Conservation (phyloP, 2,113 vertebrate genomes). For the Saguinus midas region DNA sequence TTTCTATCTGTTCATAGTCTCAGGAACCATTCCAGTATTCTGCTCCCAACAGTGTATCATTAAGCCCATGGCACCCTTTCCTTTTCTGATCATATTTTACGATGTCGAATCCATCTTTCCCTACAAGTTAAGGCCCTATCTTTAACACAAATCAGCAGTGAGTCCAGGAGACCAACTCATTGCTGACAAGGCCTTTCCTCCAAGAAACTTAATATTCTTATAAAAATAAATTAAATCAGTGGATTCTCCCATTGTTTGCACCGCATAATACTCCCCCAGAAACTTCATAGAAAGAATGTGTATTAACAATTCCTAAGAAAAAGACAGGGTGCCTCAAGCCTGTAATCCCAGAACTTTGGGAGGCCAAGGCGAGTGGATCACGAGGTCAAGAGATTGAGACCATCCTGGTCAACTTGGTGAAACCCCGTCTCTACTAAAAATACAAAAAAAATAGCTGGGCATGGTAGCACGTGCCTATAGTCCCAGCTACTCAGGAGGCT, state of each 20-base stretch:
- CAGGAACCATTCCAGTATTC: neutral
- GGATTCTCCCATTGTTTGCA: neutral
- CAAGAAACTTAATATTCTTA: conserved; percentile 19
- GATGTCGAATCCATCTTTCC: neutral
- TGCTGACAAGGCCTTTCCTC: neutral
- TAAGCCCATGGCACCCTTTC: neutral
- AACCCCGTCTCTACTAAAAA: too few species aligned
- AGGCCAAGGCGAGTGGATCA: too few species aligned
- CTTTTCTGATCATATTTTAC: conserved; percentile 36
- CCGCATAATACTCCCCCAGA: neutral
- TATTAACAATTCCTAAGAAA: neutral
- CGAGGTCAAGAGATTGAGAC: too few species aligned
- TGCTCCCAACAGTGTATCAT: neutral
- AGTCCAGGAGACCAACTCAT: neutral
- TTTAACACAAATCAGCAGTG: neutral
- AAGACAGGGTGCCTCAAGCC: neutral
- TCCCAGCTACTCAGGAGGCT: too few species aligned
- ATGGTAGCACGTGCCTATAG: too few species aligned
- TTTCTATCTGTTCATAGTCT: neutral
- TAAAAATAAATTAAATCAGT: conserved; percentile 48
- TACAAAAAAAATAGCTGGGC: too few species aligned
- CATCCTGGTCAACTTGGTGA: too few species aligned
- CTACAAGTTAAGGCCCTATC: neutral
- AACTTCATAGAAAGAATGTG: conserved; percentile 25
- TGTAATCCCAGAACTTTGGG: too few species aligned